phyloP scores from a whole-genome alignment of 2,888 invertebrate genomes.

The Tuta absoluta region DNA sequence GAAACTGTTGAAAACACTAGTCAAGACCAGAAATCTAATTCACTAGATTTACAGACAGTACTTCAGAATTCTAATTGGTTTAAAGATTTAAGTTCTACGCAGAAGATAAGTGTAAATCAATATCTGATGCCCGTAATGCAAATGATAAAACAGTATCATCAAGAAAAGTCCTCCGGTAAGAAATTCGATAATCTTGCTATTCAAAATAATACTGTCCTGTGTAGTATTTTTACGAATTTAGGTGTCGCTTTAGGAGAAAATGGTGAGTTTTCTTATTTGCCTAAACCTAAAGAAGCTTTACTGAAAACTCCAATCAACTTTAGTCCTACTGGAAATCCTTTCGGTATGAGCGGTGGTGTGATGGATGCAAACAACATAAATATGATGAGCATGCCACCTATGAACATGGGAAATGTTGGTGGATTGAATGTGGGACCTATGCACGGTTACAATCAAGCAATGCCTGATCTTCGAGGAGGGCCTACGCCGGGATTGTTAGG shows the following conservation, averaged over 20 bases:
- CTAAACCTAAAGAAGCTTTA: slow-evolving; percentile 73
- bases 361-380: slow-evolving; percentile 67
- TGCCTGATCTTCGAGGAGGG: slow-evolving; percentile 74
- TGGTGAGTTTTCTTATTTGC: slow-evolving; percentile 77
- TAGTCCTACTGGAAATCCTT: slow-evolving; percentile 61
- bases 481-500: slow-evolving; percentile 81
- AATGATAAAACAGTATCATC: slow-evolving; percentile 82
- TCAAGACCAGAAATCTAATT: slow-evolving; percentile 61
- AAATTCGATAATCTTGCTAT: slow-evolving; percentile 78
- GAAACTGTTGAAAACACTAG: slow-evolving; percentile 51
- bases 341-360: slow-evolving; percentile 55
- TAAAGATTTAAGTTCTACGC: slow-evolving; percentile 85
- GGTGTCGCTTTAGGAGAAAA: slow-evolving; percentile 82
- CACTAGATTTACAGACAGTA: slow-evolving; percentile 82
- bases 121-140: slow-evolving; percentile 83
- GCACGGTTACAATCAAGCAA: slow-evolving; percentile 67
- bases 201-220: slow-evolving; percentile 75
- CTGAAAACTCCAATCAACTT: slow-evolving; percentile 70
- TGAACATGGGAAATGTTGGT: slow-evolving; percentile 73
- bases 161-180: slow-evolving; percentile 78
- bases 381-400: slow-evolving; percentile 68
- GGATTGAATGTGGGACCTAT: slow-evolving; percentile 69
- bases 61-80: slow-evolving; percentile 86
- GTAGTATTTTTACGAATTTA: slow-evolving; percentile 83
- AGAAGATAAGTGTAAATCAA: slow-evolving; percentile 87